phyloP scores from a whole-genome alignment of 64 coral and sea anemone genomes.

The Dendrophyllia cribrosa region DNA sequence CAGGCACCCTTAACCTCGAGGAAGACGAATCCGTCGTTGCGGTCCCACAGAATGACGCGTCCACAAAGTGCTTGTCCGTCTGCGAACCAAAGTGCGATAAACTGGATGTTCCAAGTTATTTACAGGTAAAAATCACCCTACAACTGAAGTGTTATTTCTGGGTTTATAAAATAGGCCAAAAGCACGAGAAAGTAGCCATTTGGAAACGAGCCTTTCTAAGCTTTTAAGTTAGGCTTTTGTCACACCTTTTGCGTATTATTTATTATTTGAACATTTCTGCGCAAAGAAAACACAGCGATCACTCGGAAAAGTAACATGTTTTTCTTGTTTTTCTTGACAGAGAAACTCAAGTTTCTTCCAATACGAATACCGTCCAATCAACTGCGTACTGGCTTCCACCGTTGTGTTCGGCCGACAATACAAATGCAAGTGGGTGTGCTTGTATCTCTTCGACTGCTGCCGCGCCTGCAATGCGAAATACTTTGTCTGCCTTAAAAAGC shows the following conservation, averaged over 20 bases:
- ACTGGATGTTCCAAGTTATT: not conserved
- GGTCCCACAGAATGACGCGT: not conserved
- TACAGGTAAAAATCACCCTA: not conserved
- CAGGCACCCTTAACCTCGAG: not conserved
- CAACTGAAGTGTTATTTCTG: not conserved
- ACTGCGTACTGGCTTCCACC: constrained; percentile 6
- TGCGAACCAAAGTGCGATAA: not conserved
- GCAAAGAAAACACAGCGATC: too few species aligned
- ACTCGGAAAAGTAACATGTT: not conserved
- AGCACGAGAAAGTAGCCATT: too few species aligned
- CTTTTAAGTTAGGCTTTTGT: too few species aligned
- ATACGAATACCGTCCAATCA: not conserved
- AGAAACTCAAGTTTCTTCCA: not conserved
- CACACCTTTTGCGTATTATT: too few species aligned
- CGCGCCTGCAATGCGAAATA: not conserved
- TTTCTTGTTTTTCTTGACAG: not conserved
- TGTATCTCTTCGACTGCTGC: constrained; percentile 16
- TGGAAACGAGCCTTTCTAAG: too few species aligned
- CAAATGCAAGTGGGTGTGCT: not conserved
- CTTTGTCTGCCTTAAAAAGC: not conserved
- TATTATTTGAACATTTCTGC: too few species aligned
- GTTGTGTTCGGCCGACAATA: not conserved
- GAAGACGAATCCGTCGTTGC: not conserved
- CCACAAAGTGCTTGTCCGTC: not conserved
- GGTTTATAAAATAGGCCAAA: too few species aligned